phyloP scores from a whole-genome alignment of 2,113 vertebrate genomes.

The Fregata magnificens region DNA sequence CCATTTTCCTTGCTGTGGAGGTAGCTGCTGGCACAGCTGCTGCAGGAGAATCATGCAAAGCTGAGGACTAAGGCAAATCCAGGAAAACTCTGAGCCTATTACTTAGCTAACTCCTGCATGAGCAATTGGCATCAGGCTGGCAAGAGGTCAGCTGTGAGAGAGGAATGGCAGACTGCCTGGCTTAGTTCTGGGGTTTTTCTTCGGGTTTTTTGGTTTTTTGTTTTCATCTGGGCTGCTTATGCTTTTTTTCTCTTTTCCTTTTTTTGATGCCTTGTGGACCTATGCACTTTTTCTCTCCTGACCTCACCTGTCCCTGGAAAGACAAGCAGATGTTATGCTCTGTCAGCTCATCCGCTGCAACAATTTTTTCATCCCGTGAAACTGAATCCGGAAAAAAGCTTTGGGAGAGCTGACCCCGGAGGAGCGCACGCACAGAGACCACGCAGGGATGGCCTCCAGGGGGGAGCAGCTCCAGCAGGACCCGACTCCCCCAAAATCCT shows the following conservation, averaged over 20 bases:
- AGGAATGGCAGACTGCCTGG: background rate
- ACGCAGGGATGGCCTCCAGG: accelerated
- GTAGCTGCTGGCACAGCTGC: background rate
- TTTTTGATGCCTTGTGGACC: background rate
- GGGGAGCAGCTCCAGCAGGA: background rate
- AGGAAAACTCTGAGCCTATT: background rate
- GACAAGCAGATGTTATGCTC: background rate
- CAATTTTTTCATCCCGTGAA: background rate
- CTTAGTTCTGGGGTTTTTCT: background rate
- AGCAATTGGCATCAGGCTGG: background rate
- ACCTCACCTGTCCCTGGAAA: background rate
- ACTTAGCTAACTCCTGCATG: background rate
- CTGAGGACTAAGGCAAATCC: background rate
- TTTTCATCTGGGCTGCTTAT: background rate
- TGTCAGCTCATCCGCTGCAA: background rate
- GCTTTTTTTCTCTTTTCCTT: background rate
- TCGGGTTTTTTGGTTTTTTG: background rate
- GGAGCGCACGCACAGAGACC: accelerated
- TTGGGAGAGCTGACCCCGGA: background rate
- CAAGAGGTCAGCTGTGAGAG: background rate
- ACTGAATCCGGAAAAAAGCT: background rate
- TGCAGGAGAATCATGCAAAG: background rate
- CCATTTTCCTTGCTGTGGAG: background rate
- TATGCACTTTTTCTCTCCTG: background rate
- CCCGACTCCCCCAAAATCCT: background rate